These are phyloP conservation scores for Brenthis ino DNA, from an alignment of 2,888 invertebrate genomes.

Conservation along the genomic window DNA sequence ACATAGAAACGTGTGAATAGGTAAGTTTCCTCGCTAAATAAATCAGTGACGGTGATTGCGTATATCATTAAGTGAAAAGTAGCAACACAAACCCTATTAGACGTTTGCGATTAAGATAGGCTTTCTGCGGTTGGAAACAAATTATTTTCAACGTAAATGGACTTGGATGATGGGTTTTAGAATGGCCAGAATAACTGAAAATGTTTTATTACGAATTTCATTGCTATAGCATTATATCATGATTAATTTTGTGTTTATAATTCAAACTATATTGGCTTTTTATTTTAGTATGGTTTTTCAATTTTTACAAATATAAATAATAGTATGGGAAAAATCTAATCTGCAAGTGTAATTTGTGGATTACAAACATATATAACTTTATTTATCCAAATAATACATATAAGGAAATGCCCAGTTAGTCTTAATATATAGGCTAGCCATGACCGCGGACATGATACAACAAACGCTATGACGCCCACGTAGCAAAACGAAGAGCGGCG, in stretches of 20 bases:
- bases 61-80: conserved; percentile 44
- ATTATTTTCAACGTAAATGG: conserved; percentile 37
- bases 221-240: neutral
- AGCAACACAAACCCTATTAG: conserved; percentile 35
- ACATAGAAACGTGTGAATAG: conserved; percentile 45
- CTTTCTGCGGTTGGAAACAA: conserved; percentile 36
- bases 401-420: conserved; percentile 19
- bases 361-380: neutral
- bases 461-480: conserved; percentile 51
- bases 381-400: neutral
- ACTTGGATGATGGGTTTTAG: conserved; percentile 27
- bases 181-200: conserved; percentile 17
- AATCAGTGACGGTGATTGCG: conserved; percentile 42
- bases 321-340: too few species aligned
- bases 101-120: conserved; percentile 38
- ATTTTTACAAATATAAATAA: neutral
- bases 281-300: too few species aligned
- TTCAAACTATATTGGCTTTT: too few species aligned
- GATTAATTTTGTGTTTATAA: neutral
- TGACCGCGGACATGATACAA: conserved; percentile 37
- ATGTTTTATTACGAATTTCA: neutral
- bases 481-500: conserved; percentile 46
- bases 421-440: conserved; percentile 12
- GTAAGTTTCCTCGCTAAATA: conserved; percentile 41
- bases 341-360: too few species aligned